Base-by-base conservation (phyloP, 2,113 vertebrate species). In the Alaudala cheleensis region DNA sequence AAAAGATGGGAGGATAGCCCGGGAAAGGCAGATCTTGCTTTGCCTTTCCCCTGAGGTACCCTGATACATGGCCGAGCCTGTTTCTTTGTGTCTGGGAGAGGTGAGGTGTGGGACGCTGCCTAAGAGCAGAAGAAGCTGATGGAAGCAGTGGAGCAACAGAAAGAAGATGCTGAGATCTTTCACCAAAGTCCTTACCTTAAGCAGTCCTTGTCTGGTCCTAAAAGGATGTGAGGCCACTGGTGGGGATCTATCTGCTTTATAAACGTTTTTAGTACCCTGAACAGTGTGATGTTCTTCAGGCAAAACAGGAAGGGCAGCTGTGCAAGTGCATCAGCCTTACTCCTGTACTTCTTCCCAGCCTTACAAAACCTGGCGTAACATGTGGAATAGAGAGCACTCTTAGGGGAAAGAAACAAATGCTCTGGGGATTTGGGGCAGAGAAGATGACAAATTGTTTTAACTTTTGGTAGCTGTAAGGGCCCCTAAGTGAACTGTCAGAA, bases 381-480 rank as follows among this genome's bases (percentile, higher is more conserved):
- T 0, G 0, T 44, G 28, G 19, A 25, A 3, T 14, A 14, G 37
- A 28, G 33, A 67, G 33, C 12, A 17, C 34, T 71, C 17, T 57
- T 19, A 34, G 14, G 19, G n/a, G 33, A 29, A 42, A 34, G 37
- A 37, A 74, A 61, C 11, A 49, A n/a, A 4, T 11, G 20, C n/a
- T 72, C 9, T 42, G 40, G 18, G 39, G 21, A 45, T 56, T 79
- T 57, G 51, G 16, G 44, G 16, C 47, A 74, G 56, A 82, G 61
- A 66, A 37, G 24, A 23, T 44, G 40, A 25, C 1, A 45, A 39
- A 56, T 72, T 33, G n/a, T 16, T 24, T 49, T 16, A 47, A 31
- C 9, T 28, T 66, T 9, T 33, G 10, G 18, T 62, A 66, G 54
- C 34, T 47, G 42, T 60, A 47, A 58, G 51, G 34, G 9, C 14